Conservation (phyloP, 2,113 vertebrate genomes). For the Oreochromis spilurus region DNA sequence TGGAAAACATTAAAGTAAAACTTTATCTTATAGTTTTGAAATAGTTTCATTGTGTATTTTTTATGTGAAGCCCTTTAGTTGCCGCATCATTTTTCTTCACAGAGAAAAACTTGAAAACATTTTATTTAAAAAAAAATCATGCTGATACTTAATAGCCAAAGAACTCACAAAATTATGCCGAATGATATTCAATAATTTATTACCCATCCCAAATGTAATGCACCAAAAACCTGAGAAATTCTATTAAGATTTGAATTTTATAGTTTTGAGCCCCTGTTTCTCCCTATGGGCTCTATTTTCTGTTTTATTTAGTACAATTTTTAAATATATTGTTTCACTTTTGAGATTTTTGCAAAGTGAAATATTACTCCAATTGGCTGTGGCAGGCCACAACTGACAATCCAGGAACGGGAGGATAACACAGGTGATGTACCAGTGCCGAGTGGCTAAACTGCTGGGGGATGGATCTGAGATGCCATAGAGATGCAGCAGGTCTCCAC, state of each 20-base stretch:
- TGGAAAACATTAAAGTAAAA: conserved; percentile 6
- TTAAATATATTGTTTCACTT: not conserved
- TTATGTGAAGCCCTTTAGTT: not conserved
- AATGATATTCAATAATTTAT: not conserved
- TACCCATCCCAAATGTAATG: not conserved
- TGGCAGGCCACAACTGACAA: not conserved
- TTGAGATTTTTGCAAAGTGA: not conserved
- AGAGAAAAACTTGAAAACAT: not conserved
- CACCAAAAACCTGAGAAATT: not conserved
- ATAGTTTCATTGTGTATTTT: not conserved
- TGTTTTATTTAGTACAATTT: not conserved
- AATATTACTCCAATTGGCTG: not conserved
- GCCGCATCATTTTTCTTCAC: not conserved
- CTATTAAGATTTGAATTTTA: not conserved
- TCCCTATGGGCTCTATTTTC: not conserved
- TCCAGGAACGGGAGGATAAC: not conserved
- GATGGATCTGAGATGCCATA: not conserved
- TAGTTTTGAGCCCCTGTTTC: not conserved
- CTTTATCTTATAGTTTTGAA: not conserved
- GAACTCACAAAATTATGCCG: not conserved
- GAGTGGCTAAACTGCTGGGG: not conserved
- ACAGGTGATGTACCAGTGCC: not conserved
- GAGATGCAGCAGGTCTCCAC: not conserved
- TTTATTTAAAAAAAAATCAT: not conserved
- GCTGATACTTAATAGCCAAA: not conserved